Evolutionary conservation across 2,797 vertebrate genomes (phyloP), one percentile per base, ranked within the genome.

Genomic region (Cyprinella venusta): DNA sequence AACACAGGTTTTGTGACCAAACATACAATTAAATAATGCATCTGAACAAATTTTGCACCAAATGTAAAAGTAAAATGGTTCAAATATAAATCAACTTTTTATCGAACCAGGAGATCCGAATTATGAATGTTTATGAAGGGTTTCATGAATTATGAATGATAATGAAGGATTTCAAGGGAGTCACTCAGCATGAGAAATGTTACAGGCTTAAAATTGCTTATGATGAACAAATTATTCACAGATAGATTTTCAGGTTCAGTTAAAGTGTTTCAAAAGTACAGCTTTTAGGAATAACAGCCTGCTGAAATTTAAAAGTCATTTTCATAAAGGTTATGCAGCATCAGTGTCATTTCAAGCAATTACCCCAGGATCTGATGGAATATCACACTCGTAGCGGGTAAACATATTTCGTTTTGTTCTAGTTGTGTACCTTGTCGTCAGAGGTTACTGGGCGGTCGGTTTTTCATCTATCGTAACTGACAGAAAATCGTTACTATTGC

Each of bases 381-480:
- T 72, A 72, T 72, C 50, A 63, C 16, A 68, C 71, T 82, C n/a
- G 19, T 67, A 68, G 33, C 71, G 21, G 63, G 71, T 76, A 82
- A 82, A 82, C 80, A 72, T 81, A 81, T 72, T 72, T 36, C 8
- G 21, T 65, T 75, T 75, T 75, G 71, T 82, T 76, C 24, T 56
- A 42, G 48, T 76, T 82, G 26, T 76, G 48, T 45, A 42, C 48
- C 24, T 76, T 54, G 71, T 76, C 63, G 67, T 64, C 24, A 56
- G 61, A 67, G 71, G 71, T 76, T 76, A 76, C 45, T 42, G 18
- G 61, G 10, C 18, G 61, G n/a, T 56, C 68, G 36, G 8, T 68
- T 82, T 82, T 76, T 75, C 48, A 82, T 75, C 61, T 67, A 56
- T 82, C 10, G 70, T 42, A 54, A 82, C 70, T 82, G 71, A 82